Base-by-base conservation (phyloP, 2,113 vertebrate species). In the Marmota flaviventris region DNA sequence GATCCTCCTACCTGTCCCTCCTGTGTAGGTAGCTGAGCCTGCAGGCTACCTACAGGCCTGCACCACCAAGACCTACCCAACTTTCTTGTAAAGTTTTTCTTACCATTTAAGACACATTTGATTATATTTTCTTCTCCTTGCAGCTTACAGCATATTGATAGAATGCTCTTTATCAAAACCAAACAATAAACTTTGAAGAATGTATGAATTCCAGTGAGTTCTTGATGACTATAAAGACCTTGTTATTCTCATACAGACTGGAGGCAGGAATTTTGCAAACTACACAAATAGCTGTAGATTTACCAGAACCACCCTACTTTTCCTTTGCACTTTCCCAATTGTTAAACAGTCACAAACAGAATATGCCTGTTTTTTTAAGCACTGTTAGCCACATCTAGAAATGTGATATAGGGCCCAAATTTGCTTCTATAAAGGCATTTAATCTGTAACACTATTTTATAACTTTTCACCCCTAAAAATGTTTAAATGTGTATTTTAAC, bases 251-350 rank as follows among this genome's bases (percentile, higher is more conserved):
- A 3, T 2, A 32, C 2, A 48, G 32, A 72, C 95, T 75, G 95
- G 90, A 97, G 96, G 97, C 82, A 92, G 96, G 82, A 91, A 97
- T 97, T 97, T 34, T 67, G 95, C 95, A 93, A 58, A 85, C 61
- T 32, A 58, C 9, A 85, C 93, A 86, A 76, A 97, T 89, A 94
- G 51, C 13, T 90, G 61, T 29, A n/a, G 69, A 73, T 87, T 45
- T 56, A 39, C 29, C 78, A 88, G 58, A 93, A 53, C 32, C 79
- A 77, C 72, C 48, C 82, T 6, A 14, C 37, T 63, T 67, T 51
- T 29, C 48, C 73, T 58, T 93, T 73, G 8, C 69, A 39, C 76
- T 85, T 73, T 93, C 69, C 61, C 32, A 51, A 22, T 16, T 69
- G 73, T 2, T 10, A 7, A 82, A 56, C 16, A 34, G 65, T 37